These are phyloP conservation scores for Ciconia maguari DNA, from an alignment of 2,113 vertebrate species.

Conservation along the genomic window DNA sequence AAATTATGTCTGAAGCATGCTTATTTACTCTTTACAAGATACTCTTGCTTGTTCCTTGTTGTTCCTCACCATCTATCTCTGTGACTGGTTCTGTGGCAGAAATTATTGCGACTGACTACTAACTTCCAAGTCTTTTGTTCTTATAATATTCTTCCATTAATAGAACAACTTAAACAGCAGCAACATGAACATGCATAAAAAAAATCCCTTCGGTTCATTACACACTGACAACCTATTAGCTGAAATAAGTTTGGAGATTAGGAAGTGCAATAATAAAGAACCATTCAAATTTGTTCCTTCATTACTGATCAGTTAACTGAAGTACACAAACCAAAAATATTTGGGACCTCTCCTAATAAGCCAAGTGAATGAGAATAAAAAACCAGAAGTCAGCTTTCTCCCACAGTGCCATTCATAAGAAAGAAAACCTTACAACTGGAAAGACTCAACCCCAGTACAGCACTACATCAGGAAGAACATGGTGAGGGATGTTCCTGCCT, in stretches of 20 bases:
- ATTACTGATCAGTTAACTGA: not conserved
- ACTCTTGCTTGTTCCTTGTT: not conserved
- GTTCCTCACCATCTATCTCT: not conserved
- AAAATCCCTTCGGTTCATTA: not conserved
- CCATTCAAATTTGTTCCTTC: not conserved
- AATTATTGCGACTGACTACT: not conserved
- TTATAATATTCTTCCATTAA: not conserved
- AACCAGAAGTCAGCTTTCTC: not conserved
- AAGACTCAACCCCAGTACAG: not conserved
- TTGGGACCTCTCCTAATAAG: not conserved
- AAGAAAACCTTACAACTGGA: not conserved
- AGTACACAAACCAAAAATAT: not conserved
- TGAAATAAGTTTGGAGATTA: not conserved
- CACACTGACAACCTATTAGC: not conserved
- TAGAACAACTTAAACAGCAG: not conserved
- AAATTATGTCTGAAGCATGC: not conserved
- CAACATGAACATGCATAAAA: not conserved
- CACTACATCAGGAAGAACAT: not conserved
- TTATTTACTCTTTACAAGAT: not conserved
- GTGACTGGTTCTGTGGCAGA: fast-evolving
- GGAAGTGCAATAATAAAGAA: not conserved
- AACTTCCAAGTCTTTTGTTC: not conserved
- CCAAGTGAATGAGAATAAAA: not conserved
- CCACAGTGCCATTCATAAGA: not conserved
- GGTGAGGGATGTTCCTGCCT: not conserved